Base-by-base conservation (phyloP, 2,113 vertebrate species). In the Vanacampus margaritifer region DNA sequence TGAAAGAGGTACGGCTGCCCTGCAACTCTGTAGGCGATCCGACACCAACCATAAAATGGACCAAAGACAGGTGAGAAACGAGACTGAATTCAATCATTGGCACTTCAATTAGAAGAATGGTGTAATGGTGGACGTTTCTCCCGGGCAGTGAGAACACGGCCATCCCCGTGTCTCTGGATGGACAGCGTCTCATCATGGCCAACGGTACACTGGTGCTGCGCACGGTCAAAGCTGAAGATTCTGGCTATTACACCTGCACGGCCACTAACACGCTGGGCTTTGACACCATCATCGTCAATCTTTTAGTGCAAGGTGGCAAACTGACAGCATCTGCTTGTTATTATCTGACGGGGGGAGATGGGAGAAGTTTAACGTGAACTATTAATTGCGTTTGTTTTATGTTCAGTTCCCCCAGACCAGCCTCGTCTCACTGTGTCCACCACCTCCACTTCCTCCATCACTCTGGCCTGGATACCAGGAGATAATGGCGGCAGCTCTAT, bases 241-340 rank as follows among this genome's bases (percentile, higher is more conserved):
- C 95, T 0, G 97, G 97, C 50, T 98, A 98, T 84, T 99, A 99
- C 86, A 99, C 96, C 64, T 99, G 97, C 89, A 99, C 96, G 0
- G 97, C 97, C 76, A 98, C 97, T 82, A 99, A 99, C 91, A 97
- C 95, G 0, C 93, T 97, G 66, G 97, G 97, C 72, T 99, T 98
- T 0, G 97, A 99, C 85, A 98, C 96, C 75, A 98, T 99, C 86
- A 97, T 98, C 17, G 90, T 98, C 81, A 99, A 98, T 90, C 94
- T 98, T 50, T 90, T 98, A 64, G 97, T 99, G 39, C 97, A 98
- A 94, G 97, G 97, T 98, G 88, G 81, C 24, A 19, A 36, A 48
- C 41, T 10, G 48, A 35, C n/a, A 24, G 59, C 37, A 16, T 14
- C 14, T 41, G 39, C 26, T 19, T 5, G 14, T 39, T 13, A 2